Conservation (phyloP, 2,113 vertebrate genomes). For the Diadophis punctatus region DNA sequence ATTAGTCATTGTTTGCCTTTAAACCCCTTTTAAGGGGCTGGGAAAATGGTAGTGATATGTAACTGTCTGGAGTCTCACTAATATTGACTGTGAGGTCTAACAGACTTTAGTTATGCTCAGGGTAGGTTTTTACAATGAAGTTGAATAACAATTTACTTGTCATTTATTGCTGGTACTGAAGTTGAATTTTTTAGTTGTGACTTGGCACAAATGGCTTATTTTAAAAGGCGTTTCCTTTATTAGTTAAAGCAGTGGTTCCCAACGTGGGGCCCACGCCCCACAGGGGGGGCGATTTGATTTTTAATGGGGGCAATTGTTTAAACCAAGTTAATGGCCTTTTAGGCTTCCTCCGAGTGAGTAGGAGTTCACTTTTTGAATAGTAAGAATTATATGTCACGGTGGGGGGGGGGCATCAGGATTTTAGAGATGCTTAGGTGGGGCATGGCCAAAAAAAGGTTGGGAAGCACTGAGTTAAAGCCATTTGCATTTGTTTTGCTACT, state of each 20-base stretch:
- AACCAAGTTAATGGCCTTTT: too few species aligned
- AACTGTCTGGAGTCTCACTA: background rate
- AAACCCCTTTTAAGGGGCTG: background rate
- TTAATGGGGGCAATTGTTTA: too few species aligned
- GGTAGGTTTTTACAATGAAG: background rate
- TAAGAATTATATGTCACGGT: too few species aligned
- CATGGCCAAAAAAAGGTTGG: too few species aligned
- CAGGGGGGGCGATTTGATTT: too few species aligned
- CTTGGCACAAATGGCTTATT: background rate
- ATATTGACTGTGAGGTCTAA: background rate
- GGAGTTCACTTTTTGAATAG: too few species aligned
- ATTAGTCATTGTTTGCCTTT: background rate
- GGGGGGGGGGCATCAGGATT: too few species aligned
- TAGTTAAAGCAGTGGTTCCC: background rate
- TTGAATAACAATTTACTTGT: background rate
- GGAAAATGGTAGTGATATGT: background rate
- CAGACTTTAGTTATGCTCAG: background rate
- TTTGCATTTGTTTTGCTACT: background rate
- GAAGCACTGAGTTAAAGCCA: too few species aligned
- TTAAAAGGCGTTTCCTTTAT: background rate
- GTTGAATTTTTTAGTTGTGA: background rate
- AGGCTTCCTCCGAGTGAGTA: too few species aligned
- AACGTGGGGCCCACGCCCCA: too few species aligned
- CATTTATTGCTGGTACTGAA: background rate
- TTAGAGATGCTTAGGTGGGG: too few species aligned